Base-by-base conservation (phyloP, 2,113 vertebrate genomes). In the Tachysurus fulvidraco region DNA sequence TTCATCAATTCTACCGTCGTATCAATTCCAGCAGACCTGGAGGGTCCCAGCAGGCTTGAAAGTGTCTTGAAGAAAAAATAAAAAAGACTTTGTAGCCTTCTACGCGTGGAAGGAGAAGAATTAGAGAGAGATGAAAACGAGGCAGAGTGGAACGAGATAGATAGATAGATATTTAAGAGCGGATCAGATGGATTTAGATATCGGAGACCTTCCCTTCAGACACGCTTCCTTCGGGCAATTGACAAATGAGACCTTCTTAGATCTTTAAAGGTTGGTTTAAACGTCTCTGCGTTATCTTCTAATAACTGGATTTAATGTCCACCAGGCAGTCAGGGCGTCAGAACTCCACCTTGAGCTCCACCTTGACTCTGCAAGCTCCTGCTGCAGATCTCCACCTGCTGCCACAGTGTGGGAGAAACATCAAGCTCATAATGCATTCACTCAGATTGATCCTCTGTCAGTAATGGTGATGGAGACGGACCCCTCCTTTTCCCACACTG, bases 341-440 rank as follows among this genome's bases (percentile, higher is more conserved):
- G 50, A 82, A 73, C 36, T 41, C 28, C 4, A 9, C 14, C 41
- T 80, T 19, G 4, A 3, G 17, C 13, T 41, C 59, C 25, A 64
- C 54, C 36, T 36, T 36, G 36, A 55, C 41, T 14, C 46, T 59
- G 81, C 21, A 19, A 71, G 50, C 86, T 83, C 67, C 6, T 54
- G 71, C 67, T 54, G 79, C 83, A 54, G 69, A 52, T 87, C 87
- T 85, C 28, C 88, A 81, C 59, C 44, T 67, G 78, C 81, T 54
- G 36, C 80, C 60, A 52, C 11, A 17, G 69, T 52, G n/a, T n/a
- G 44, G 21, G 55, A 87, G 88, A 90, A 85, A 89, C 86, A 91
- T 88, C 78, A 83, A 86, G 50, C 86, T 90, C 87, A 82, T 90
- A 85, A 91, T 89, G 88, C n/a, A 44, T 71, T 80, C 82, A 28